Evolutionary conservation across 2,797 vertebrate genomes (phyloP), one percentile per base, ranked within the genome.

Genomic region (Periparus ater): DNA sequence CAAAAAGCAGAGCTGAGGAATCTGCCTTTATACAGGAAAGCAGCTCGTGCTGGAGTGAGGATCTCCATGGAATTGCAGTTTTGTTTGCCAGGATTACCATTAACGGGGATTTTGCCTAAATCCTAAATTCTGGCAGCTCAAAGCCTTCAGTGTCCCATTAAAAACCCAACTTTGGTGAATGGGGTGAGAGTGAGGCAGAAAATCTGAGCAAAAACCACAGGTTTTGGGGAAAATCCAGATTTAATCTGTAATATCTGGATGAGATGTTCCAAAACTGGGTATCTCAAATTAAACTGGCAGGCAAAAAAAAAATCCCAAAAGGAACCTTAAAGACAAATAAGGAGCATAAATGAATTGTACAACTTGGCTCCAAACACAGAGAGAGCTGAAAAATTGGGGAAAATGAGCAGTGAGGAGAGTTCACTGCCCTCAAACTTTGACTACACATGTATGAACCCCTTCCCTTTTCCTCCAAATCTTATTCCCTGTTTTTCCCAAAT

Each of bases 361-460:
- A 62, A 3, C 22, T 17, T 18, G 51, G 19, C 15, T 65, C 40
- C 30, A 54, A 17, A 48, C 9, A 20, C 40, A 65, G 55, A 34
- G 29, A 38, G n/a, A 0, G 16, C 11, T 2, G 22, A 9, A 44
- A 25, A 29, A 27, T 19, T 8, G 10, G 27, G 61, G 3, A 23
- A 17, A 51, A 29, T 32, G 34, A 61, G 17, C 29, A 8, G 11
- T 0, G n/a, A 40, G n/a, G n/a, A n/a, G 47, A 58, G 6, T 7
- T 44, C 45, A 4, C 1, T 5, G 44, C 34, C 32, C 22, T 20
- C 29, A 17, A 25, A n/a, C 3, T 58, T 2, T 3, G 7, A 40
- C 9, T 32, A 12, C 11, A 12, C 45, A 14, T 0, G 1, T 45
- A 20, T 19, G 17, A 48, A 4, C 7, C 3, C 6, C 7, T 7